Base-by-base conservation (phyloP, 2,797 vertebrate genomes). In the Coreius guichenoti region DNA sequence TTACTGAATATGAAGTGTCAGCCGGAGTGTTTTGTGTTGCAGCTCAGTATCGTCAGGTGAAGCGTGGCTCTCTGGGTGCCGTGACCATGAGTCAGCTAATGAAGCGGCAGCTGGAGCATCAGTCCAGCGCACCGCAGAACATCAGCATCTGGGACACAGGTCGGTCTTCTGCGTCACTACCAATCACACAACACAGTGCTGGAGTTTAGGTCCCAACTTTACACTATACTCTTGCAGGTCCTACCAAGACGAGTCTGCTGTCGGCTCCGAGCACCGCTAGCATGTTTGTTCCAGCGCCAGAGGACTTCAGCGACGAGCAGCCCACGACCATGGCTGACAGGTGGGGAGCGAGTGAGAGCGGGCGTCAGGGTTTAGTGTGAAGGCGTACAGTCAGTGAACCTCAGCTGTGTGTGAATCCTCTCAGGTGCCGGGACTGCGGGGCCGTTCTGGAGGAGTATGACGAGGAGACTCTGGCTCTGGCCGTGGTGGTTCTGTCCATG, bases 41-140 rank as follows among this genome's bases (percentile, higher is more conserved):
- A 99, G 98, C 97, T 96, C 98, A 99, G 95, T 98, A 98, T 94
- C 98, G 97, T 89, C 98, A 98, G 93, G 97, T 96, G 95, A 98
- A 99, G 95, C 97, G 98, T 92, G 98, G 97, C 92, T 99, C 97
- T 89, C 93, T 99, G 94, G 98, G 98, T 87, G 96, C 98, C 91
- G 95, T 99, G 92, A 98, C 97, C 91, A 97, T 99, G 98, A 98
- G 97, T 93, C 98, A 99, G 93, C 94, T 99, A 90, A 98, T 98
- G 98, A 99, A 98, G 96, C 96, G 97, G 86, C 98, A 99, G 94
- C 95, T 99, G 92, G 98, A 99, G 90, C 98, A 99, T 91, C 98
- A 99, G 91, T 99, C 97, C 94, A 99, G 98, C 83, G 97, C 97
- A 45, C 98, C 98, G 12, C 98, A 99, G 93, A 99, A 98, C 96